Percentiles rank a stretch among this genome's conserved stretches.
phyloP scores from a whole-genome alignment of 30 jellyfish, hydroid and myxozoan species.

The Clytia hemisphaerica region DNA sequence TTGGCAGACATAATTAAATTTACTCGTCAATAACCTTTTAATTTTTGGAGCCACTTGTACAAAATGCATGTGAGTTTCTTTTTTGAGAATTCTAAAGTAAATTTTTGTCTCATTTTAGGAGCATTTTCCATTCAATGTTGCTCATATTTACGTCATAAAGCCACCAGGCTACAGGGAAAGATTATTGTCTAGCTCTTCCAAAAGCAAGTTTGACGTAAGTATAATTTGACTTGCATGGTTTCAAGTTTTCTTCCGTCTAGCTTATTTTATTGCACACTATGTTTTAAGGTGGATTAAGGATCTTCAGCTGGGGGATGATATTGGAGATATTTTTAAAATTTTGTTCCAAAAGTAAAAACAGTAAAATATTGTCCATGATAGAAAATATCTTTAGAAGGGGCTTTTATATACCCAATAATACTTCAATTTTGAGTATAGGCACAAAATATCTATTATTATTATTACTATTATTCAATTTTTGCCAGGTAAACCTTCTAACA shows the following conservation, averaged over 20 bases:
- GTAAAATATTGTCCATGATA: no score
- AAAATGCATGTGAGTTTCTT: no score
- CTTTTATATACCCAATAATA: no score
- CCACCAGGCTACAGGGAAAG: constrained; percentile 80
- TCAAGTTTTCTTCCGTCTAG: background rate
- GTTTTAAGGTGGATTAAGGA: background rate
- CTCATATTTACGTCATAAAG: constrained; percentile 55
- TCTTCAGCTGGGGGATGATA: background rate
- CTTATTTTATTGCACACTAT: no score
- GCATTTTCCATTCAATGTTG: constrained; percentile 53
- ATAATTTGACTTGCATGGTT: no score
- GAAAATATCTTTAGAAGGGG: no score
- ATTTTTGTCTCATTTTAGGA: constrained; percentile 51
- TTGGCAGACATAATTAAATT: no score
- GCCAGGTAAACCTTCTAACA: constrained; percentile 55
- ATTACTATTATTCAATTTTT: background rate
- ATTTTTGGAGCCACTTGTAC: no score
- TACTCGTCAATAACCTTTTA: no score
- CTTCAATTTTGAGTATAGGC: no score
- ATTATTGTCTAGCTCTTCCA: constrained; percentile 45
- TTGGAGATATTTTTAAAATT: background rate
- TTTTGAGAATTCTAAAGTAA: no score
- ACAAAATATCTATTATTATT: background rate
- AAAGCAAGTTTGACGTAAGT: constrained; percentile 74
- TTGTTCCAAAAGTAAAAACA: background rate